These are phyloP conservation scores for Prunella strophiata DNA, from an alignment of 2,797 vertebrate species.

Conservation along the genomic window DNA sequence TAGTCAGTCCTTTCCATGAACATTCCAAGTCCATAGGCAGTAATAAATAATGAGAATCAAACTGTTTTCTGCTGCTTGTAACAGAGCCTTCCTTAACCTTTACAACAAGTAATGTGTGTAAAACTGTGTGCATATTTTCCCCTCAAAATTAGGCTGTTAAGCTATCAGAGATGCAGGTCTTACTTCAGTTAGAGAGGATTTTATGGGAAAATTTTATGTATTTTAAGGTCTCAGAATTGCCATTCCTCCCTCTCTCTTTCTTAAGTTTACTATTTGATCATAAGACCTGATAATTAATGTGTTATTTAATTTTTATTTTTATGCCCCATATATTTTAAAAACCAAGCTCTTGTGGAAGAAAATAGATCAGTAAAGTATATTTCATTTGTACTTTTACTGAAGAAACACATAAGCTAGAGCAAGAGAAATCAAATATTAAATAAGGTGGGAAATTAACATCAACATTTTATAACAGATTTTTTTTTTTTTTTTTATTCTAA, in stretches of 20 bases:
- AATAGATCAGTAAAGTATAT: neutral
- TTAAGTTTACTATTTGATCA: neutral
- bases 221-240: slow-evolving; percentile 4
- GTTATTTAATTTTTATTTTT: neutral
- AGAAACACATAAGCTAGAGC: neutral
- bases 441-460: neutral
- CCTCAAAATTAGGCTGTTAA: neutral
- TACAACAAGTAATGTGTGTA: neutral
- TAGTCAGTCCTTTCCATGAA: neutral
- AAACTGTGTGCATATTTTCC: neutral
- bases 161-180: neutral
- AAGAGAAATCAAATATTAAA: neutral
- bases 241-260: neutral
- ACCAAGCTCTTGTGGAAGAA: neutral
- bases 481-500: neutral
- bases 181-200: neutral
- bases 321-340: neutral
- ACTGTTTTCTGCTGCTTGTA: neutral
- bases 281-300: neutral
- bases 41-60: neutral
- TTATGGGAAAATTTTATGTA: neutral
- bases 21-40: neutral
- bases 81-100: neutral
- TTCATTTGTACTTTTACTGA: neutral
- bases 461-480: neutral